These are phyloP conservation scores for Sturnira hondurensis DNA, from an alignment of 2,113 vertebrate genomes.

Conservation along the genomic window DNA sequence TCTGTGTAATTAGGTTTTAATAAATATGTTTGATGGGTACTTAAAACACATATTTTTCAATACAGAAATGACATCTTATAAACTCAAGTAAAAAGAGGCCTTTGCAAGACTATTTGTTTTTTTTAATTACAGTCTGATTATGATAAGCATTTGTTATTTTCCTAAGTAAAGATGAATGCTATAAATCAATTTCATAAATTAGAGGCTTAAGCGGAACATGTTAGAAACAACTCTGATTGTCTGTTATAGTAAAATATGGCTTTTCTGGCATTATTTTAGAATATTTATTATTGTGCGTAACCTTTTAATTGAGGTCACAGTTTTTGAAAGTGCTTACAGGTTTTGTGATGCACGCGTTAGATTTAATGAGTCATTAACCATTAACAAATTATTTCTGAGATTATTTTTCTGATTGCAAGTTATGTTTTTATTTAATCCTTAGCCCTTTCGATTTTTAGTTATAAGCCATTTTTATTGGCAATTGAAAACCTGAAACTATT, in stretches of 20 bases:
- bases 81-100: conserved; percentile 69
- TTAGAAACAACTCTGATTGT: conserved; percentile 50
- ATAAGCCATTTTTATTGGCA: conserved; percentile 19
- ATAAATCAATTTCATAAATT: conserved; percentile 76
- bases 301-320: neutral
- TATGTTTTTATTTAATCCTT: conserved; percentile 12
- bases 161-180: conserved; percentile 74
- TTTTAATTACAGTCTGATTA: conserved; percentile 78
- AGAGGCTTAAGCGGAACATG: conserved; percentile 61
- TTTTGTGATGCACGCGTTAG: conserved; percentile 37
- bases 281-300: conserved; percentile 46
- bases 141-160: conserved; percentile 77
- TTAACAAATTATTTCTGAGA: conserved; percentile 33
- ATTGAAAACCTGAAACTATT: neutral
- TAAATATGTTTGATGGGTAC: conserved; percentile 78
- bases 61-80: conserved; percentile 75
- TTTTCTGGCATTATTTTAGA: conserved; percentile 53
- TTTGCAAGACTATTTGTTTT: conserved; percentile 74
- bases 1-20: conserved; percentile 78
- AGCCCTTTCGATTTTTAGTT: conserved; percentile 17
- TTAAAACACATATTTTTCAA: conserved; percentile 77
- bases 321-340: conserved; percentile 37
- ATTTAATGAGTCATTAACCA: conserved; percentile 36
- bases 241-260: neutral
- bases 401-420: conserved; percentile 41